phyloP scores from a whole-genome alignment of 2,888 invertebrate genomes.

The Yponomeuta sedellus region DNA sequence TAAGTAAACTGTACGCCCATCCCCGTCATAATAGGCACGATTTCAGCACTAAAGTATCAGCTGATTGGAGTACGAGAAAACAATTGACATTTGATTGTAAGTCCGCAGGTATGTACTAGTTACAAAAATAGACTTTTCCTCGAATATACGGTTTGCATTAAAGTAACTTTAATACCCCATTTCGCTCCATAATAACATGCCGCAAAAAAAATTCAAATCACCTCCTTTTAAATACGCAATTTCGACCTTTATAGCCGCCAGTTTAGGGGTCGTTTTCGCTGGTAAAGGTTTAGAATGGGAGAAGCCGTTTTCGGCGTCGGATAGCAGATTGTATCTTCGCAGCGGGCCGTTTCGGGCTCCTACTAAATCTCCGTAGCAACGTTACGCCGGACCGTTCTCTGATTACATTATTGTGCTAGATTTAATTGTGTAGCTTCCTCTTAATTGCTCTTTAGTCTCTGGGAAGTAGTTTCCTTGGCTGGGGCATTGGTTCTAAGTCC shows the following conservation, averaged over 20 bases:
- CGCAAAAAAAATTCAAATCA: background rate
- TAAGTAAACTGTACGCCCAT: too few relatives aligned
- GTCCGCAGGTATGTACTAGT: background rate
- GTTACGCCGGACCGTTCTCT: background rate
- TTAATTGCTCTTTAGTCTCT: slow-evolving; percentile 9
- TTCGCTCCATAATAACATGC: background rate
- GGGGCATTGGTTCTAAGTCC: too few relatives aligned
- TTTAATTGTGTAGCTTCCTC: slow-evolving; percentile 9
- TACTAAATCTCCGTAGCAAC: background rate
- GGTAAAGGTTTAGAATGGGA: background rate
- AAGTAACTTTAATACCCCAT: background rate
- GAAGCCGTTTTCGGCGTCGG: background rate
- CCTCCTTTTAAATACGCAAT: background rate
- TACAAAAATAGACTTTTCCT: background rate
- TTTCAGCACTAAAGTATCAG: too few relatives aligned
- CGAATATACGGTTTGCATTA: background rate
- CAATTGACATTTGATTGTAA: background rate
- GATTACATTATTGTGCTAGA: slow-evolving; percentile 13
- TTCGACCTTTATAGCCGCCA: background rate
- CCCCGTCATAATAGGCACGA: too few relatives aligned
- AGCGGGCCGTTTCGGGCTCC: slow-evolving; percentile 1
- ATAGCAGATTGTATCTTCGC: slow-evolving; percentile 8
- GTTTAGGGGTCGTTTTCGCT: slow-evolving; percentile 5
- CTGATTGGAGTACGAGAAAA: too few relatives aligned
- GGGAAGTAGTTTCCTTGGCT: background rate